phyloP scores from a whole-genome alignment of 2,113 vertebrate species.

The Saguinus midas region DNA sequence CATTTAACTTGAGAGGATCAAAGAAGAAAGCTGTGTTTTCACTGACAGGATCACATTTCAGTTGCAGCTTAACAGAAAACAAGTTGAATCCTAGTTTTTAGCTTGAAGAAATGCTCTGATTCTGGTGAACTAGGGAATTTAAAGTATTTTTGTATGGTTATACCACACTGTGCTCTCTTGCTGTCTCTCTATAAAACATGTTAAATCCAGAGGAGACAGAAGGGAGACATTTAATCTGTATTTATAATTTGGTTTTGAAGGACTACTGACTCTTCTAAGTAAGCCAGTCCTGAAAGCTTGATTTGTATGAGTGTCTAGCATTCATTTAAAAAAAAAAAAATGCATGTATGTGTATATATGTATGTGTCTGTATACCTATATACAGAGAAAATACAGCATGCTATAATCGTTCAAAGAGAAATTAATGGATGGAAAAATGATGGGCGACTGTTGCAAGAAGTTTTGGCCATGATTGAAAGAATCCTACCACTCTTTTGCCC shows the following conservation, averaged over 20 bases:
- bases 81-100: constrained; percentile 5
- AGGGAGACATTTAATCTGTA: constrained; percentile 82
- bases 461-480: not conserved
- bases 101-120: not conserved
- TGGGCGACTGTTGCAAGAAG: not conserved
- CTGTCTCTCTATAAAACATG: constrained; percentile 22
- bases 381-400: not conserved
- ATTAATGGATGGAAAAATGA: not conserved
- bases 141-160: not conserved
- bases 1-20: not conserved
- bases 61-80: not conserved
- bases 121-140: not conserved
- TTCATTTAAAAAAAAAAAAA: constrained; percentile 41
- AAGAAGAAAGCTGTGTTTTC: constrained; percentile 4
- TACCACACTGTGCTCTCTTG: not conserved
- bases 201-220: constrained; percentile 81
- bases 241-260: constrained; percentile 85
- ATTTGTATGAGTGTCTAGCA: constrained; percentile 72
- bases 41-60: constrained; percentile 12
- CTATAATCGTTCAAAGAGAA: not conserved
- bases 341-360: no score
- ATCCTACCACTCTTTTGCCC: not conserved
- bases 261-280: constrained; percentile 77
- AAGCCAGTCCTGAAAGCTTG: constrained; percentile 28
- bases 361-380: no score